These are phyloP conservation scores for Pachypanchax playfairii DNA, from an alignment of 2,113 vertebrate species.

Conservation along the genomic window DNA sequence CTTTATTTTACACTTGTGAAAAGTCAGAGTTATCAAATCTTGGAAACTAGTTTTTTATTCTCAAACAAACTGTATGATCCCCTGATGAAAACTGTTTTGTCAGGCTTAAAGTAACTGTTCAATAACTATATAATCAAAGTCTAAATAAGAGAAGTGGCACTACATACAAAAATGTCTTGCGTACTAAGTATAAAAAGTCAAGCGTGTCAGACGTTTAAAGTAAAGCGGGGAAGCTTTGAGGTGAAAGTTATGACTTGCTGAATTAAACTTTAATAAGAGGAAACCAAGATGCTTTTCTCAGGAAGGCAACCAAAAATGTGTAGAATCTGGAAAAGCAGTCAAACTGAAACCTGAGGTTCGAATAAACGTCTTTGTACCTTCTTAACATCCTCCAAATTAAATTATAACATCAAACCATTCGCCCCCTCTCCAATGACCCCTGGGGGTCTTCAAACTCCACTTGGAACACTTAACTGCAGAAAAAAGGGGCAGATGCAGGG, in stretches of 20 bases:
- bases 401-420: slow-evolving; percentile 30
- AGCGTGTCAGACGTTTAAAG: not conserved
- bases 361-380: slow-evolving; percentile 32
- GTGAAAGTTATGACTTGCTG: not conserved
- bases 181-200: not conserved
- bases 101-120: too few relatives aligned
- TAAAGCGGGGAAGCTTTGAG: not conserved
- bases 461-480: slow-evolving; percentile 45
- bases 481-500: slow-evolving; percentile 33
- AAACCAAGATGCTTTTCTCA: not conserved
- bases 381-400: slow-evolving; percentile 19
- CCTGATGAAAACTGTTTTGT: too few relatives aligned
- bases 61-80: too few relatives aligned
- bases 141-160: too few relatives aligned
- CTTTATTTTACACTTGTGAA: too few relatives aligned
- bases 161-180: too few relatives aligned
- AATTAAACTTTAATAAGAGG: slow-evolving; percentile 14
- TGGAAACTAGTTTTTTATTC: too few relatives aligned
- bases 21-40: too few relatives aligned
- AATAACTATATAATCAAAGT: too few relatives aligned
- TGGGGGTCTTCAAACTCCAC: slow-evolving; percentile 46
- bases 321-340: not conserved
- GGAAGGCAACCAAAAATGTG: not conserved
- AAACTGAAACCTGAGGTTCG: slow-evolving; percentile 10
- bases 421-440: slow-evolving; percentile 45